A percentile compares a stretch with the other conserved stretches of the same genome.
Conservation (phyloP, 2,888 invertebrate species). For the Diaphora mendica region DNA sequence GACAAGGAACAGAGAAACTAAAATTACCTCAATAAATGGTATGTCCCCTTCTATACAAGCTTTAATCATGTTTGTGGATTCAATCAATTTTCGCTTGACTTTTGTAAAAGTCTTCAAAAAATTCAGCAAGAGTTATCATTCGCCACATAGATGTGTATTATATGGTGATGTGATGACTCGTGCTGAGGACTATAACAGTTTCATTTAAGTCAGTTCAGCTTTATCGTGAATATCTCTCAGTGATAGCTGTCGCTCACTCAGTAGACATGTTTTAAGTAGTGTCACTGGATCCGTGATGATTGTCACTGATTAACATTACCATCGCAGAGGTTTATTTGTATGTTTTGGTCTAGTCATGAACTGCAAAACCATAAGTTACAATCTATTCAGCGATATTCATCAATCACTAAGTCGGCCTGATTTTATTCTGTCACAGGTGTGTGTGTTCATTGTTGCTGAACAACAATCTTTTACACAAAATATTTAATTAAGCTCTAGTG, state of each 20-base stretch:
- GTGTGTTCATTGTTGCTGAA: slow-evolving; percentile 19
- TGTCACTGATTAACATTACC: not conserved
- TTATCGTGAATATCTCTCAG: not conserved
- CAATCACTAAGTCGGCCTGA: slow-evolving; percentile 37
- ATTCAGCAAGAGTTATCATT: slow-evolving; percentile 23
- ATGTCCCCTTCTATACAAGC: too few species aligned
- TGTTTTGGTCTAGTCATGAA: too few species aligned
- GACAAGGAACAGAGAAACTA: too few species aligned
- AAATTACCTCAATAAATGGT: too few species aligned
- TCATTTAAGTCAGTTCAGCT: not conserved
- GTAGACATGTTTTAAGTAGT: not conserved
- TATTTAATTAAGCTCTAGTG: not conserved
- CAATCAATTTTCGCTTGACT: too few species aligned
- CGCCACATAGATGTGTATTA: slow-evolving; percentile 29
- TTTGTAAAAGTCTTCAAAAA: too few species aligned
- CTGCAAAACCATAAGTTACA: too few species aligned
- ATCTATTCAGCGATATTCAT: not conserved
- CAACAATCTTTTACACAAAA: not conserved
- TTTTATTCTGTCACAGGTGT: slow-evolving; percentile 27
- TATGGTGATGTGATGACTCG: slow-evolving; percentile 29
- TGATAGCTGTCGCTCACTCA: not conserved
- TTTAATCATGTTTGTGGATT: too few species aligned
- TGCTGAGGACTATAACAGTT: not conserved
- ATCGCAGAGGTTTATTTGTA: too few species aligned
- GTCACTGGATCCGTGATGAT: slow-evolving; percentile 17